These are phyloP conservation scores for Pygoscelis adeliae DNA, from an alignment of 2,113 vertebrate genomes.

Conservation along the genomic window DNA sequence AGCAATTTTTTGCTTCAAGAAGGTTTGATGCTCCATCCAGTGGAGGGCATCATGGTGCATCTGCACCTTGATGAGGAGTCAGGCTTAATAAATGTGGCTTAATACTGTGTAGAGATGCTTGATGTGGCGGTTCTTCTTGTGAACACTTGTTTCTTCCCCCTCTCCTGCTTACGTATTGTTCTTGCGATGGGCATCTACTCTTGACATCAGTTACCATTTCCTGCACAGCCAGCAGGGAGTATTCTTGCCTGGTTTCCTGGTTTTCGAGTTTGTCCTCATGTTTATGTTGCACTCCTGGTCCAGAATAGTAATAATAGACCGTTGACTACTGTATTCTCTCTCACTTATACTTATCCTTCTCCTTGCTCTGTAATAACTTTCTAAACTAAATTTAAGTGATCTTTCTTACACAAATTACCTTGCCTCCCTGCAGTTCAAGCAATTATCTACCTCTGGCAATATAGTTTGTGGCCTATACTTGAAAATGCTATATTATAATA, in stretches of 20 bases:
- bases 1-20: background rate
- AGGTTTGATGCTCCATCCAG: constrained; percentile 13
- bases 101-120: constrained; percentile 61
- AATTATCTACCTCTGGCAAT: constrained; percentile 22
- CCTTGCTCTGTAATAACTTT: constrained; percentile 13
- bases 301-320: constrained; percentile 66
- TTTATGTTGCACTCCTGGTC: constrained; percentile 55
- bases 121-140: constrained; percentile 61
- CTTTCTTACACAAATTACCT: constrained; percentile 1
- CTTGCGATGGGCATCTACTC: constrained; percentile 64
- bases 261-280: constrained; percentile 63
- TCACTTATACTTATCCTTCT: background rate
- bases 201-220: constrained; percentile 66
- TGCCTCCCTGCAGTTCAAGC: constrained; percentile 5
- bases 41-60: background rate
- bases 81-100: constrained; percentile 52
- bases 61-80: background rate
- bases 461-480: constrained; percentile 20
- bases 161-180: constrained; percentile 71
- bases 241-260: constrained; percentile 67
- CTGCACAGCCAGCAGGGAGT: constrained; percentile 63
- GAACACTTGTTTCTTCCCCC: constrained; percentile 70
- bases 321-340: background rate
- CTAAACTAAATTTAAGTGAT: constrained; percentile 42
- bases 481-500: constrained; percentile 9